These are phyloP conservation scores for Crematogaster levior DNA, from an alignment of 2,888 invertebrate species.

Conservation along the genomic window DNA sequence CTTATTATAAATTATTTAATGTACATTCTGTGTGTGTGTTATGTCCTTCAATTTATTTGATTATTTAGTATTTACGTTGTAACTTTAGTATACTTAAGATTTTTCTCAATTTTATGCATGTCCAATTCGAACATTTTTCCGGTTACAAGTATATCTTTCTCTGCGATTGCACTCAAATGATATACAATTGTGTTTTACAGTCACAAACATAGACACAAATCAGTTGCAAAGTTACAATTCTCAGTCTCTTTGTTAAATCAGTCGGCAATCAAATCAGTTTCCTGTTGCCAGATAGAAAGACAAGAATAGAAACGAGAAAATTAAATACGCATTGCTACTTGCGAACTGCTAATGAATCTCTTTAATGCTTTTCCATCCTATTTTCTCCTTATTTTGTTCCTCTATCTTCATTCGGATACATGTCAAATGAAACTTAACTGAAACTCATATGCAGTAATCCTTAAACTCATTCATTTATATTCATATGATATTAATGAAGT, in stretches of 20 bases:
- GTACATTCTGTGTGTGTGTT: neutral
- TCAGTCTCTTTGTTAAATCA: slow-evolving; percentile 1
- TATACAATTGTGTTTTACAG: neutral
- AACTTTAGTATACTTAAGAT: neutral
- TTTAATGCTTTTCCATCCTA: neutral
- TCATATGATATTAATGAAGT: neutral
- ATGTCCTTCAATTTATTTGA: neutral
- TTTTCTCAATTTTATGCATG: neutral
- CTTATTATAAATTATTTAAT: neutral
- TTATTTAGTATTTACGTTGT: neutral
- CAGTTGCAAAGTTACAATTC: neutral
- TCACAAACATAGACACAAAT: neutral
- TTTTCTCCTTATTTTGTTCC: neutral
- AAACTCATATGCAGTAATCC: neutral
- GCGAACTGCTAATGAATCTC: neutral
- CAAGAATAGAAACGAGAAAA: neutral
- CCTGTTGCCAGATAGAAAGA: neutral
- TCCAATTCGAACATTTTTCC: neutral
- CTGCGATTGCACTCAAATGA: neutral
- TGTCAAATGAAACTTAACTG: neutral
- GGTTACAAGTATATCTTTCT: neutral
- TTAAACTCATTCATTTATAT: neutral
- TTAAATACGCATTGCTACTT: neutral
- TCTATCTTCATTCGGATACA: neutral
- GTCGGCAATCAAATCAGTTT: slow-evolving; percentile 1